Evolutionary conservation across 2,113 vertebrate genomes (phyloP), one percentile per base, ranked within the genome.

Genomic region (Copsychus sechellarum): DNA sequence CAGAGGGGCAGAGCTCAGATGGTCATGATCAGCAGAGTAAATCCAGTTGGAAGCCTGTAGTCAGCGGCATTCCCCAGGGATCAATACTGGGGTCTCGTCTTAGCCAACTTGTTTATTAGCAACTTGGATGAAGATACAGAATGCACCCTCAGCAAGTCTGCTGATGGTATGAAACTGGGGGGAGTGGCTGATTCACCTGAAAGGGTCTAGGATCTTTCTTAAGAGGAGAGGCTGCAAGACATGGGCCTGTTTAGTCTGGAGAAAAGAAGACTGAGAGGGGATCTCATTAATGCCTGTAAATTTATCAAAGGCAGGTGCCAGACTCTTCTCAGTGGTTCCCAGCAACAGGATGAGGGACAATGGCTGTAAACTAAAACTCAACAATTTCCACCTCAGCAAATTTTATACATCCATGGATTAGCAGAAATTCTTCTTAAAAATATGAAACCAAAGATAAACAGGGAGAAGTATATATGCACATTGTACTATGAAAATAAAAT

Each of bases 1-100:
- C 29, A 29, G 8, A 48, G 29, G n/a, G 50, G 42, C n/a, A 56
- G 50, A 85, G 20, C 23, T 74, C 23, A 40, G 70, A 28, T 22
- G 1, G 28, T 26, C 1, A 0, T 54, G 23, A n/a, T 65, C 10
- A 8, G 12, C 0, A 2, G 24, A 33, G 12, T 12, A 56, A 56
- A 48, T 56, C 50, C n/a, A 28, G 15, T 5, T 28, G 23, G n/a
- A 56, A 45, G 12, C 19, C 23, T 64, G 18, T 38, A 54, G 28
- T n/a, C 48, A 26, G 22, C 1, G 1, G 22, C 50, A 25, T 67
- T 57, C 17, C 29, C 11, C 51, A 57, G 28, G n/a, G n/a, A 81
- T 67, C n/a, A 67, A 2, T 47, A 60, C 20, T 60, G 26, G 6
- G 11, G 17, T 26, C 10, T 20, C 9, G 22, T 28, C 40, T 26